Base-by-base conservation (phyloP, 2,888 invertebrate genomes). In the Drosophila neoperkinsi region DNA sequence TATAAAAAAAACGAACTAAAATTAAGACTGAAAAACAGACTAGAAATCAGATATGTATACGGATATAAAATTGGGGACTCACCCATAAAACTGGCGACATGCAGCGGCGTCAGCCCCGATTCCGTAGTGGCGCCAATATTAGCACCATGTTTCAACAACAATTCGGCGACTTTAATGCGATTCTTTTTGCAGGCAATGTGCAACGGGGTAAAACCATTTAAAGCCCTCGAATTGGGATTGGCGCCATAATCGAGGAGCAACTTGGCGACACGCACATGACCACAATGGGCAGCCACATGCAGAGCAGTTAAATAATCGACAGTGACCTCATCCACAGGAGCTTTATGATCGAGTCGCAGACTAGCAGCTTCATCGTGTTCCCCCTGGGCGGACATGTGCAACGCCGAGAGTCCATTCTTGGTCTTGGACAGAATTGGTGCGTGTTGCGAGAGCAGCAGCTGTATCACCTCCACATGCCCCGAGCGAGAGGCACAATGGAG, bases 111-210 rank as follows among this genome's bases (percentile, higher is more conserved):
- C 82, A 99, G 94, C 0, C 99, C 99, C 33, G 96, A 96, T 82
- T 96, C 96, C 0, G 96, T 96, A 0, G 96, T 96, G 7, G 96
- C 95, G 57, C 95, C 95, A 84, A 96, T 92, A 94, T 97, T 96
- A 21, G 99, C 99, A 69, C 98, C 98, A 94, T 99, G 98, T 93
- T 99, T 99, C 74, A 99, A 95, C 63, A 99, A 94, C 74, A 99
- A 94, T 92, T 99, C 99, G 10, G 99, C 98, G 1, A 92, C 96
- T 94, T 99, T 99, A 88, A 99, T 97, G 63, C 99, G 95, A 93
- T 99, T 99, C 94, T 99, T 99, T 94, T 99, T 99, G 94, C 99
- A 99, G 5, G 99, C 99, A 90, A 99, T 99, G 93, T 99, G 99
- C 63, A 99, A 94, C 0, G 99, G 99, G 0, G 99, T 99, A 94